Evolutionary conservation across 1,140 invertebrate genomes (phyloP).

Genomic region (Penaeus indicus): DNA sequence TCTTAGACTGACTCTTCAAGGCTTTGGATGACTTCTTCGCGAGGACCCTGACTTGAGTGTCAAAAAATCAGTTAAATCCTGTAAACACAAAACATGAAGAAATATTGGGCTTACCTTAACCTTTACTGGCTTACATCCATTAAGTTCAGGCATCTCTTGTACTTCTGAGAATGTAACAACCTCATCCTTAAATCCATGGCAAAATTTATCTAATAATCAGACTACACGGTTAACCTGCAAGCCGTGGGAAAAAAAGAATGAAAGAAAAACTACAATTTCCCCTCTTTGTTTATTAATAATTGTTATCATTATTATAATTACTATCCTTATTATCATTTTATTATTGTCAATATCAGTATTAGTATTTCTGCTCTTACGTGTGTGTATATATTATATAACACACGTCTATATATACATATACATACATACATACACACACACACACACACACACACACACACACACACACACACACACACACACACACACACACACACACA

Average conservation of each 20-base stretch:
- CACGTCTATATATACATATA: too few relatives aligned
- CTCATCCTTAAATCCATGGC: slow-evolving; percentile 93
- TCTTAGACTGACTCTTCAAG: slow-evolving; percentile 81
- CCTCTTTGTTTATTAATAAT: too few relatives aligned
- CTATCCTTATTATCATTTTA: too few relatives aligned
- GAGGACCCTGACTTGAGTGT: slow-evolving; percentile 94
- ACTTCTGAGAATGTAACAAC: slow-evolving; percentile 88
- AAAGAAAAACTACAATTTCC: background rate
- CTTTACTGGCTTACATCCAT: slow-evolving; percentile 88
- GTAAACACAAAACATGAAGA: slow-evolving; percentile 28
- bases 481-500: too few relatives aligned
- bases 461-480: too few relatives aligned
- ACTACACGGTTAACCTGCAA: slow-evolving; percentile 81
- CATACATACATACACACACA: too few relatives aligned
- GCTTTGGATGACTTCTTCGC: slow-evolving; percentile 87
- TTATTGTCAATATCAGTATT: too few relatives aligned
- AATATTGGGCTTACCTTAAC: slow-evolving; percentile 77
- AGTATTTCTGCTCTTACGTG: too few relatives aligned
- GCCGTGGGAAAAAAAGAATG: background rate
- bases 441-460: too few relatives aligned
- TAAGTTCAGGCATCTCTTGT: slow-evolving; percentile 95
- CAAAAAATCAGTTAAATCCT: background rate
- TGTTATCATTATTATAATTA: too few relatives aligned
- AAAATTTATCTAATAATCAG: slow-evolving; percentile 90
- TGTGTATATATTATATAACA: too few relatives aligned